Evolutionary conservation across 1,140 invertebrate species (phyloP), one percentile per base, ranked within the genome.

Genomic region (Wasmannia auropunctata): DNA sequence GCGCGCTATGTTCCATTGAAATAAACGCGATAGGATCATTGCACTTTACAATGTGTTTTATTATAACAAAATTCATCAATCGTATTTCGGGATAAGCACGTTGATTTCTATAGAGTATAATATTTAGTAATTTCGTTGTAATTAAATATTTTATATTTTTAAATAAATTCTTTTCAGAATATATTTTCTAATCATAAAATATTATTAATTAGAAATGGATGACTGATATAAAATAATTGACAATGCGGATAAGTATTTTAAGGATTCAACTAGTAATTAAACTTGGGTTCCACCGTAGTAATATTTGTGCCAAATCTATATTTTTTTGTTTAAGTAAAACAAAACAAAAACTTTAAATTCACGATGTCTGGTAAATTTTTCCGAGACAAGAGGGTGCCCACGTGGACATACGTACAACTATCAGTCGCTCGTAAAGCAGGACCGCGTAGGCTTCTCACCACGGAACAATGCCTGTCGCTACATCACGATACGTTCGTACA

Each of bases 391-490:
- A 75, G 37, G 10, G 4, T 81, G 62, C 14, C n/a, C 62, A 58
- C 49, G 62, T 69, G 46, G 43, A 86, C n/a, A 54, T 83, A 72
- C 54, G 22, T 74, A 70, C 62, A 83, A 79, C 70, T 87, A 85
- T 88, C 87, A 65, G 72, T 54, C 54, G 74, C 87, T 90, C 88
- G 74, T 90, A 90, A 90, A 90, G 70, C 84, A 89, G 72, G 74
- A 69, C 3, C 70, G 37, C 46, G 54, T 74, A 85, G 81, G 70
- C 87, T 51, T 87, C 69, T 60, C 43, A 22, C 56, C 58, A 49
- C 34, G 84, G 49, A 88, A 90, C 88, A 90, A 90, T 88, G 80
- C 84, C 77, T 88, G 75, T 90, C 67, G 51, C 51, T 72, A 75
- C 88, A 90, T 90, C 79, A 74, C 77, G 58, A 72, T 74, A 83